Base-by-base conservation (phyloP, 2,888 invertebrate species). In the Acleris sparsana region DNA sequence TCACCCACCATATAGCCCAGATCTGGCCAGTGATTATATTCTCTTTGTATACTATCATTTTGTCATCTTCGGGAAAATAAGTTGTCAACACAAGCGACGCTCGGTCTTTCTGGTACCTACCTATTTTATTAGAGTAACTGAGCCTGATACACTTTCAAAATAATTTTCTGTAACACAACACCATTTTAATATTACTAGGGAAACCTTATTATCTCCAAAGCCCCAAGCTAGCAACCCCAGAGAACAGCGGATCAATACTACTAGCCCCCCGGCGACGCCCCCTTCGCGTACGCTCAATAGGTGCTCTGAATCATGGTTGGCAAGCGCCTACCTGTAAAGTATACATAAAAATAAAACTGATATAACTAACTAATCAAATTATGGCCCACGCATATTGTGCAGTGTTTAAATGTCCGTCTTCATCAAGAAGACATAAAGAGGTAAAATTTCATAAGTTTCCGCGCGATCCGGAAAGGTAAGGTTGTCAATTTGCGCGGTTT, bases 351-450 rank as follows among this genome's bases (percentile, higher is more conserved):
- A 44, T 44, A 25, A 25, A 25, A 25, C 25, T 25, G 5, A 25
- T 25, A 22, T 22, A 22, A 25, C 1, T 25, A 25, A 25, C 25
- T 25, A 5, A 25, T 44, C 13, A 39, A 17, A 33, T 17, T 5
- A 55, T 55, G 55, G 39, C 55, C n/a, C 46, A 48, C 48, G 20
- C 46, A 44, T 48, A 58, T 22, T 33, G 46, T 48, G 58, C 46
- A 17, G 46, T 48, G 6, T 43, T 39, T 9, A 55, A 43, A 55
- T 55, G 55, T 22, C 13, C 6, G 7, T 55, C 55, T 20, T 39
- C 39, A 20, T 55, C 55, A 20, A 18, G 55, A 43, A 55, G 16
- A n/a, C 39, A 55, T 5, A 55, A 55, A 55, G 43, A 55, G 17
- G 16, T 55, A 16, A 33, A 39, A 20, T 55, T 55, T 20, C 55